Evolutionary conservation across 2,113 vertebrate species (phyloP).

Genomic region (Salvelinus sp.): DNA sequence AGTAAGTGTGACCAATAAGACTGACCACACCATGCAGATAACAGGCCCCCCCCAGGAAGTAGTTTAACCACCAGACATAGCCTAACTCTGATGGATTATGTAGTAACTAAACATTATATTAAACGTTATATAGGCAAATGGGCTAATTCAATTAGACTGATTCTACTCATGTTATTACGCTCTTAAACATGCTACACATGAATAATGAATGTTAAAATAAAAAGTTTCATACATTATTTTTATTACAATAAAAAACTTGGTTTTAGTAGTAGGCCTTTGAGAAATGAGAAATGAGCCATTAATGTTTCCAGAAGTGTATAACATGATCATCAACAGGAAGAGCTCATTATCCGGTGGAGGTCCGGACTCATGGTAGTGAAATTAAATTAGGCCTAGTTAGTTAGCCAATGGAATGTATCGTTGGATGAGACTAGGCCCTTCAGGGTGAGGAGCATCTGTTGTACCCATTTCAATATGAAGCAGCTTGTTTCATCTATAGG

Average conservation of each 20-base stretch:
- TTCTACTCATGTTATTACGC: too few species aligned
- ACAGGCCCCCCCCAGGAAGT: too few species aligned
- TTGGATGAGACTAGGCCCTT: constrained; percentile 28
- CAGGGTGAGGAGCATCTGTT: constrained; percentile 42
- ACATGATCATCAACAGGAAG: not conserved
- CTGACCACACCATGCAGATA: too few species aligned
- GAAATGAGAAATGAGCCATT: not conserved
- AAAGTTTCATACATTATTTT: too few species aligned
- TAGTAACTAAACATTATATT: too few species aligned
- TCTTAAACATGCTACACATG: not conserved
- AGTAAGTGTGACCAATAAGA: not conserved
- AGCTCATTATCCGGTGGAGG: constrained; percentile 4
- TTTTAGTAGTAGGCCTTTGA: not conserved
- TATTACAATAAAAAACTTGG: too few species aligned
- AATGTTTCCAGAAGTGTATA: not conserved
- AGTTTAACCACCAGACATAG: not conserved
- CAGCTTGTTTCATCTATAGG: not conserved
- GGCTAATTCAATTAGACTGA: too few species aligned
- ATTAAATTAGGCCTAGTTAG: constrained; percentile 21
- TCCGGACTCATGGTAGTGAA: not conserved
- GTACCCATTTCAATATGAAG: not conserved
- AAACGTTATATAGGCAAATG: too few species aligned
- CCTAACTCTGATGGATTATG: not conserved
- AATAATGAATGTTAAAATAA: not conserved
- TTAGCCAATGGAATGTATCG: constrained; percentile 39